Percentiles rank a stretch among this genome's conserved stretches.
These are phyloP conservation scores for Stratiolaelaps scimitus DNA, from an alignment of 1,140 invertebrate genomes.

Conservation along the genomic window DNA sequence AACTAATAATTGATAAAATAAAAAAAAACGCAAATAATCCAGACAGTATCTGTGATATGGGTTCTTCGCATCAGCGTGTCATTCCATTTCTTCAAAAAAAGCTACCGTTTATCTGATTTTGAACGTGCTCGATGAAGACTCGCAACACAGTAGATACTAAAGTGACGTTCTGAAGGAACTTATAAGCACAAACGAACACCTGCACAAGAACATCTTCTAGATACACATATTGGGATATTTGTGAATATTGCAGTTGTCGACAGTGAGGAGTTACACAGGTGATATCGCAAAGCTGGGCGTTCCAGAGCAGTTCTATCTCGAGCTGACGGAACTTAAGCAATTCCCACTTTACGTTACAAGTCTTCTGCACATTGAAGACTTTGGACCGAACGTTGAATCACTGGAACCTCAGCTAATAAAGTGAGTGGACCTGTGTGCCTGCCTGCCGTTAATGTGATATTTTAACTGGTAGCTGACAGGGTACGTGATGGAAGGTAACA, in stretches of 20 bases:
- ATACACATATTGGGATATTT: too few species aligned
- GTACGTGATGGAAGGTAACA: too few species aligned
- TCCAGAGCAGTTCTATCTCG: constrained; percentile 77
- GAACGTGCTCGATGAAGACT: background rate
- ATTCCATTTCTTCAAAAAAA: too few species aligned
- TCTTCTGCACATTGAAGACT: constrained; percentile 67
- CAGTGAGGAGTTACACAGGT: constrained; percentile 69
- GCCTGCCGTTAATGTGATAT: constrained; percentile 2
- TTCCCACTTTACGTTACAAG: constrained; percentile 1
- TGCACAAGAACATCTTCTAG: too few species aligned
- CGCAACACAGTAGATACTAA: background rate
- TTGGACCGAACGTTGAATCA: constrained; percentile 73
- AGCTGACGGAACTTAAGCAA: constrained; percentile 60
- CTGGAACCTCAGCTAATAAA: constrained; percentile 52
- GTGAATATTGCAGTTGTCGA: constrained; percentile 50
- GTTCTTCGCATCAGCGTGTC: background rate
- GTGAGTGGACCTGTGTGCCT: background rate
- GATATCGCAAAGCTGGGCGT: constrained; percentile 67
- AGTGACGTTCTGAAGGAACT: too few species aligned
- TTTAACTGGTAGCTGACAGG: too few species aligned
- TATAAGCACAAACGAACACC: too few species aligned
- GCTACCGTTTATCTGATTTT: too few species aligned
- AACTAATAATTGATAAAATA: background rate
- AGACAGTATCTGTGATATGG: background rate
- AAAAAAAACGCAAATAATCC: background rate